phyloP scores from a whole-genome alignment of 2,113 vertebrate genomes.

The Boleophthalmus pectinirostris region DNA sequence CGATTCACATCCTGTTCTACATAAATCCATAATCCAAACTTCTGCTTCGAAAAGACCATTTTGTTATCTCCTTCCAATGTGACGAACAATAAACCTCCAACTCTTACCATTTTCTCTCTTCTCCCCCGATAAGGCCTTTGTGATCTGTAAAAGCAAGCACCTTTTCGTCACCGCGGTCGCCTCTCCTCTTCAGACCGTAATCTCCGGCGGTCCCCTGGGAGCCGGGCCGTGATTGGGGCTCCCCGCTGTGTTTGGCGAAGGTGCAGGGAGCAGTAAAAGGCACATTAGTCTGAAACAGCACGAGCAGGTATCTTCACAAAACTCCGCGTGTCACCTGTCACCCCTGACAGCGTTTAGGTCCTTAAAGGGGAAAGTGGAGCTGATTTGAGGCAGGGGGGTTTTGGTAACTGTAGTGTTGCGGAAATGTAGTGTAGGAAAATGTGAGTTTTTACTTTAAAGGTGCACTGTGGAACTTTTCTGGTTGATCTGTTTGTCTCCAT shows the following conservation, averaged over 20 bases:
- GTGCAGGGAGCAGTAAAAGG: conserved; percentile 29
- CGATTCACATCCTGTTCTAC: neutral
- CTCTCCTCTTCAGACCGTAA: conserved; percentile 18
- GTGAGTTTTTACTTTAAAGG: too few species aligned
- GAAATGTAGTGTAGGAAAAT: neutral
- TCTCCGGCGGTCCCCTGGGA: conserved; percentile 23
- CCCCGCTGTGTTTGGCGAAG: conserved; percentile 37
- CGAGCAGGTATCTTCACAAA: conserved; percentile 13
- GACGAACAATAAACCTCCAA: neutral
- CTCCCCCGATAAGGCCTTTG: neutral
- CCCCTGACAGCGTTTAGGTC: conserved; percentile 3
- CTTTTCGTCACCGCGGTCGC: neutral
- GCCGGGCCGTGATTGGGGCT: conserved; percentile 16
- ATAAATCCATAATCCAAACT: neutral
- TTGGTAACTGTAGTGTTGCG: conserved; percentile 8
- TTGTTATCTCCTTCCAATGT: neutral
- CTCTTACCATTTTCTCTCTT: neutral
- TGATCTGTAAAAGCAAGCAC: neutral
- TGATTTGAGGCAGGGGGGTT: neutral
- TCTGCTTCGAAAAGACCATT: neutral
- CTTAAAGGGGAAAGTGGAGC: neutral
- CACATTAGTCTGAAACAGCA: conserved; percentile 24
- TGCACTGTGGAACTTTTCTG: neutral
- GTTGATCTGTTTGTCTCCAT: too few species aligned
- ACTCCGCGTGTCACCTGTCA: conserved; percentile 7